Evolutionary conservation across 2,888 invertebrate species (phyloP), one percentile per base, ranked within the genome.

Genomic region (Anodontia alba): DNA sequence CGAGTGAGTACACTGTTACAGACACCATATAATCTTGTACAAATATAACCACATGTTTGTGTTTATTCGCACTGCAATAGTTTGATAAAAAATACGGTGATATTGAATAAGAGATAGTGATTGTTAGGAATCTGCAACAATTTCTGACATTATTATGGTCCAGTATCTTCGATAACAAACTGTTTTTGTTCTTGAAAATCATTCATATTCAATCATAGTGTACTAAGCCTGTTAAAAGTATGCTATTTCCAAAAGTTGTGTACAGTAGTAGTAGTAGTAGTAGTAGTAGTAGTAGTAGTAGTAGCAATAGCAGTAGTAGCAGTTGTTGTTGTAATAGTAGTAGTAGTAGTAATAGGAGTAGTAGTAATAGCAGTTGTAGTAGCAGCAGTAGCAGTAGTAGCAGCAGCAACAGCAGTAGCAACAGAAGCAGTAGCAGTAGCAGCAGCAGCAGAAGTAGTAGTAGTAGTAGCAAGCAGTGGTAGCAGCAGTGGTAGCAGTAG

Each of bases 11-110:
- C 20, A 62, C 62, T 7, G 20, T 33, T 62, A 33, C 26, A 62
- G 62, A 62, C 62, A 62, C 62, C 20, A 62, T 33, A 62, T 62
- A 62, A 62, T 62, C 62, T 62, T 62, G 20, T 33, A 62, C 62
- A 62, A 62, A 62, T 33, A 62, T 31, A 5, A 17, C 33, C 62
- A 62, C 33, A 33, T 62, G 62, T 62, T 33, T 20, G 10, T 62
- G 20, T 62, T 62, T 31, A 29, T 62, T 62, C 33, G 31, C 1
- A 7, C 23, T 62, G 62, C n/a, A 31, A 62, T 62, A 33, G n/a
- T 17, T 62, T 62, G 62, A 62, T 62, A 62, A 33, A 7, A 33
- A 8, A 20, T 8, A 12, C 38, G 5, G 5, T 12, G 29, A 17
- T 62, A 62, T 62, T 54, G 54, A 54, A 49, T 49, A 49, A 49